These are phyloP conservation scores for Mola mola DNA, from an alignment of 2,113 vertebrate species.

Conservation along the genomic window DNA sequence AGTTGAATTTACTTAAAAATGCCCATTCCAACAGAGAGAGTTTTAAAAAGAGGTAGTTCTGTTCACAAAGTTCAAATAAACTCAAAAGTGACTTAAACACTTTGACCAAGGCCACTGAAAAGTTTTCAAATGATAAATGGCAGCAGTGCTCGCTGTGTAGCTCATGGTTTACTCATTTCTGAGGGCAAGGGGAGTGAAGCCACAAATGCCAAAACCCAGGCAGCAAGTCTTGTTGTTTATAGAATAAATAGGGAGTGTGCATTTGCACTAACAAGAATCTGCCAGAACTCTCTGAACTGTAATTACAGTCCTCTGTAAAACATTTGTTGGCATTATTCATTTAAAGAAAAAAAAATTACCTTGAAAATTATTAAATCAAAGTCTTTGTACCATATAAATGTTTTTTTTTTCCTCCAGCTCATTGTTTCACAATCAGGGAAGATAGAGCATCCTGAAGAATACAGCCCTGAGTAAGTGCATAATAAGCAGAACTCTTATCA, in stretches of 20 bases:
- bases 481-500: neutral
- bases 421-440: neutral
- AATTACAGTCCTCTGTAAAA: constrained; percentile 64
- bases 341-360: constrained; percentile 55
- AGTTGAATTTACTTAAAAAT: constrained; percentile 1
- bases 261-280: constrained; percentile 62
- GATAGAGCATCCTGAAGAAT: neutral
- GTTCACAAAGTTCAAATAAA: constrained; percentile 6
- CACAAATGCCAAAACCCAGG: constrained; percentile 66
- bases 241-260: constrained; percentile 69
- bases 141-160: constrained; percentile 6
- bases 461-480: neutral
- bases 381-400: constrained; percentile 12
- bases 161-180: constrained; percentile 69
- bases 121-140: constrained; percentile 9
- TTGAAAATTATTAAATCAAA: constrained; percentile 62
- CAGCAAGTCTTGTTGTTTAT: constrained; percentile 76
- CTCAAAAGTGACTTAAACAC: neutral
- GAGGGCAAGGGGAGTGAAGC: constrained; percentile 62
- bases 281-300: constrained; percentile 70
- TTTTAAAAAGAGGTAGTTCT: neutral
- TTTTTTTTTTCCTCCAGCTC: constrained; percentile 8
- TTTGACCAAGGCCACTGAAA: neutral
- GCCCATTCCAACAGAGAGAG: neutral
- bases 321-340: constrained; percentile 63